Base-by-base conservation (phyloP, 2,888 invertebrate genomes). In the Adelphocoris suturalis region DNA sequence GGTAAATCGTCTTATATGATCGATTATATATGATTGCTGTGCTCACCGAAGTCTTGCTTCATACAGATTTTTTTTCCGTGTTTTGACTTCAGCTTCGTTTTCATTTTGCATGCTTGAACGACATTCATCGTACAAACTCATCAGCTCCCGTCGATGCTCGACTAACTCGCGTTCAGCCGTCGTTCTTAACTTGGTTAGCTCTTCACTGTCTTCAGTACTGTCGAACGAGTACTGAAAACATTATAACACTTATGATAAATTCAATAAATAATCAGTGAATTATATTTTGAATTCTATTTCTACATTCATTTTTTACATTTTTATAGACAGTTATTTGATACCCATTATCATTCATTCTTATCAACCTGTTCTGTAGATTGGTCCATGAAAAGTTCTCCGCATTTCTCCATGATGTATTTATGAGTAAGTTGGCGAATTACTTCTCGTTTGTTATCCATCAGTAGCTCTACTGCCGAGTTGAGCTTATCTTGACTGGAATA, bases 381-480 rank as follows among this genome's bases (percentile, higher is more conserved):
- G n/a, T 82, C 48, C 12, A 85, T 61, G 28, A 85, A 85, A 13
- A 85, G 57, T 37, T 85, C 85, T 0, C 85, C 85, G 19, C 85
- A 85, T 61, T 85, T 85, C 9, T 85, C 85, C 85, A 37, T 16
- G 14, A 85, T 85, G 37, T 85, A 85, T 85, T 28, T 85, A n/a
- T 57, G 55, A 57, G 61, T 85, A 9, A 85, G 61, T 14, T 61
- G 28, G 1, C 57, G 55, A 19, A 85, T 85, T 5, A 85, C 61
- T 85, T 85, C 85, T 28, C 16, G 61, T 57, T 57, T 85, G 55
- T 85, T 85, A 23, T 85, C 85, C 61, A 85, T 37, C 19, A 85
- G 27, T 19, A 13, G 19, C 61, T 85, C 85, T n/a, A 57, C 61
- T 5, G 57, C 37, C 37, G 85, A 61, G 37, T 85, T 61, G 27